Conservation (phyloP, 1,140 invertebrate species). For the Drosophila burlai region DNA sequence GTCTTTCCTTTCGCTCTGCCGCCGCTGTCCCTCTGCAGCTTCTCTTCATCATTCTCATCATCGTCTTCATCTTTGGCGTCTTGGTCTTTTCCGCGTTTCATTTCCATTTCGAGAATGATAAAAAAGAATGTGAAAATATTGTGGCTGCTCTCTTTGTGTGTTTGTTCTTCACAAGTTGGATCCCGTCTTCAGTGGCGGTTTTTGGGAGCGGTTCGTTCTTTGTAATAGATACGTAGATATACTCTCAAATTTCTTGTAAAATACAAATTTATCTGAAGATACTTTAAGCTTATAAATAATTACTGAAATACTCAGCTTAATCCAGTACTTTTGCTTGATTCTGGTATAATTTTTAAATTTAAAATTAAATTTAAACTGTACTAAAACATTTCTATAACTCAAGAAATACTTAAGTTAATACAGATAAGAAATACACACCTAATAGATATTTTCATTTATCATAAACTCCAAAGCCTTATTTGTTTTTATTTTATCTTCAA, state of each 20-base stretch:
- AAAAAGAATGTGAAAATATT: conserved; percentile 57
- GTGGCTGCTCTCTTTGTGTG: conserved; percentile 69
- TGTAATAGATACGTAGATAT: conserved; percentile 2
- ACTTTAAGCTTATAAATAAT: background rate
- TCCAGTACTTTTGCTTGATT: too few species aligned
- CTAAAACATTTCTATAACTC: too few species aligned
- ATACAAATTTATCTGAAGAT: too few species aligned
- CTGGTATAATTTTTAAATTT: background rate
- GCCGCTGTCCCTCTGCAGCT: conserved; percentile 19
- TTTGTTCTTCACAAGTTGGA: conserved; percentile 61
- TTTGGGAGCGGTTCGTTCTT: background rate
- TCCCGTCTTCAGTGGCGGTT: conserved; percentile 16
- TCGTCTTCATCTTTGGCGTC: conserved; percentile 29
- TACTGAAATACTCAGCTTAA: background rate
- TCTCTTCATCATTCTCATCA: conserved; percentile 19
- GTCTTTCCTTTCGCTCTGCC: conserved; percentile 34
- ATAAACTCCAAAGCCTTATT: background rate
- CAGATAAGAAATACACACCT: background rate
- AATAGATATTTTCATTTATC: too few species aligned
- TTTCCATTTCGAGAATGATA: conserved; percentile 73
- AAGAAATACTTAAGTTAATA: too few species aligned
- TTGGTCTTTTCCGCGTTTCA: conserved; percentile 46
- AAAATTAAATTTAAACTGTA: too few species aligned
- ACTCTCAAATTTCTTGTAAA: background rate
- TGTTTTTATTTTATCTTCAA: background rate